Evolutionary conservation across 2,888 invertebrate species (phyloP), one percentile per base, ranked within the genome.

Genomic region (Graphium colonna): DNA sequence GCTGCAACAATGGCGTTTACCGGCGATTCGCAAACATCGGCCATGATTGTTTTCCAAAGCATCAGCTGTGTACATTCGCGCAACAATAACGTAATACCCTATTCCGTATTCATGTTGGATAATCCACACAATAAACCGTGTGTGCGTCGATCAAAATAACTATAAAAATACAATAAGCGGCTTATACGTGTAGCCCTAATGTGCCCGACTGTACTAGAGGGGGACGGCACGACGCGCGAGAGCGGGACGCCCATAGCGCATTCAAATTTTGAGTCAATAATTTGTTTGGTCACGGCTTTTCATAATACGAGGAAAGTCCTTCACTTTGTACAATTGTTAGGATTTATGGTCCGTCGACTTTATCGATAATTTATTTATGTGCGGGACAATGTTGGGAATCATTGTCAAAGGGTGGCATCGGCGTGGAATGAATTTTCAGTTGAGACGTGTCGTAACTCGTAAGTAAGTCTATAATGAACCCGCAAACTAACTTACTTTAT

Each of bases 161-260:
- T 86, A 87, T 87, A 87, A 88, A 88, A 86, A 82, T 85, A 88
- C 86, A 87, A 86, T 87, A 83, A 86, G 85, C 79, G 80, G 86
- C 85, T 84, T 86, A 85, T 75, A 70, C 80, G 70, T 84, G 85
- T 85, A 79, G 75, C 78, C 77, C 63, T 65, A 60, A 65, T 64
- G 59, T 61, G 59, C 65, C 72, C 65, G 77, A 75, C 58, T 75
- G 73, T 77, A 73, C 68, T 45, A 39, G 67, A 73, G 42, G 55
- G 64, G 56, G 73, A 77, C 28, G 53, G 21, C 36, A 21, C 44
- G 33, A 58, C 43, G 55, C n/a, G 58, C 62, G 55, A 49, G 53
- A 28, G 63, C 17, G 62, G 36, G 44, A 41, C 26, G 3, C 52
- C 60, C 58, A 53, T 10, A 42, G 52, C 47, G 64, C 59, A 65